phyloP scores from a whole-genome alignment of 2,888 invertebrate species.

The Aphidoletes aphidimyza region DNA sequence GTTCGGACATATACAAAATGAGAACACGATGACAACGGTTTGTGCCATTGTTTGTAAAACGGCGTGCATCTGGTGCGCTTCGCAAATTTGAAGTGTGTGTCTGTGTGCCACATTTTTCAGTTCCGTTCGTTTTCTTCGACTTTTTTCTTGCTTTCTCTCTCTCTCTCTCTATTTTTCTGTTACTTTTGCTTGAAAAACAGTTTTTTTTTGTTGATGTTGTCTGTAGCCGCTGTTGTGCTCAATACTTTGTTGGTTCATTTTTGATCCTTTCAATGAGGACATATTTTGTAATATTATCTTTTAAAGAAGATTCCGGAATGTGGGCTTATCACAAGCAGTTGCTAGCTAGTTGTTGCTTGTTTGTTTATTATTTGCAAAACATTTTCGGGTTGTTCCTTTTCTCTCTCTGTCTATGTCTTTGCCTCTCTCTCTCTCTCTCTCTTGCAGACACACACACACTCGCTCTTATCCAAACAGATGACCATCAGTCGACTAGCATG shows the following conservation, averaged over 20 bases:
- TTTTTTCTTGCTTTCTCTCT: no score
- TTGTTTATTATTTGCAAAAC: constrained; percentile 51
- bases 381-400: constrained; percentile 48
- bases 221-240: no score
- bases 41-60: not conserved
- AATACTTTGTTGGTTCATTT: not conserved
- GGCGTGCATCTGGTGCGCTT: not conserved
- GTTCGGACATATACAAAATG: not conserved
- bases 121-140: not conserved
- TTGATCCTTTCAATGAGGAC: not conserved
- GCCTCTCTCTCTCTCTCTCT: not conserved
- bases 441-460: no score
- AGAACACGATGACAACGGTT: constrained; percentile 26
- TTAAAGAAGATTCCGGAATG: not conserved
- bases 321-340: constrained; percentile 25
- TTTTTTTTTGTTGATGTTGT: no score
- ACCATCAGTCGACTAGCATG: constrained; percentile 12
- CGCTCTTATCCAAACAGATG: not conserved
- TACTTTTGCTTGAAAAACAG: no score
- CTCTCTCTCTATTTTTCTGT: not conserved
- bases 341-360: constrained; percentile 39
- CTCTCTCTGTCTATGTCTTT: not conserved
- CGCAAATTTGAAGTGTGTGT: no score
- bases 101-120: not conserved
- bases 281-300: constrained; percentile 19